Percentiles rank a stretch among this genome's conserved stretches.
Evolutionary conservation across 1,140 invertebrate genomes (phyloP).

Genomic region (Saccostrea cuccullata): DNA sequence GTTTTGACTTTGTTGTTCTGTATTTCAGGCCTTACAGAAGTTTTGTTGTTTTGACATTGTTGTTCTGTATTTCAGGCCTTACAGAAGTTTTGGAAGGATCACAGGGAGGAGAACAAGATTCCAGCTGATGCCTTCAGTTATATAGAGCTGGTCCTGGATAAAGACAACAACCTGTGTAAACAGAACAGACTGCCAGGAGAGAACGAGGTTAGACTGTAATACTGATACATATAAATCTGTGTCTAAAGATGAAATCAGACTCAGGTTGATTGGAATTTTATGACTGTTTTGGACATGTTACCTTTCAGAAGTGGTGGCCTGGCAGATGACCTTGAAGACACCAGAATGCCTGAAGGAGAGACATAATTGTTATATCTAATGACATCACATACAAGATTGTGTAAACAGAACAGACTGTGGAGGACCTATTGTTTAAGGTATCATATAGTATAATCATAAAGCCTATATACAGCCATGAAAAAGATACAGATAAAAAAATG

Average conservation of each 20-base stretch:
- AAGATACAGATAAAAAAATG: no score
- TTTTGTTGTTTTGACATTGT: no score
- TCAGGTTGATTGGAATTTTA: neutral
- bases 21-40: no score
- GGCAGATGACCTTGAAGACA: conserved; percentile 94
- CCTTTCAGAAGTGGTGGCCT: conserved; percentile 93
- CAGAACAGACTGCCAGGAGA: conserved; percentile 86
- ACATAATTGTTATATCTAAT: conserved; percentile 97
- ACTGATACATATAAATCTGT: no score
- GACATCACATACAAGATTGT: conserved; percentile 97
- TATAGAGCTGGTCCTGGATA: conserved; percentile 92
- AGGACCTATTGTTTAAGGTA: conserved; percentile 93
- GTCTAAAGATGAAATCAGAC: no score
- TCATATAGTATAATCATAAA: neutral
- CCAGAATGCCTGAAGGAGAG: conserved; percentile 97
- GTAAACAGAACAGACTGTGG: conserved; percentile 95
- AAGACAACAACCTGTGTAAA: conserved; percentile 87
- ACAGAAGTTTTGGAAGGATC: conserved; percentile 89
- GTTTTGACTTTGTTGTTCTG: no score
- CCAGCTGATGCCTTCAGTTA: conserved; percentile 76
- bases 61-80: no score
- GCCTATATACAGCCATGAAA: no score
- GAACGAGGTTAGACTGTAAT: conserved; percentile 77
- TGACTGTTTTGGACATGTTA: no score
- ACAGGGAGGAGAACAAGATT: conserved; percentile 59